Base-by-base conservation (phyloP, 2,888 invertebrate species). In the Heteromurus nitidus region DNA sequence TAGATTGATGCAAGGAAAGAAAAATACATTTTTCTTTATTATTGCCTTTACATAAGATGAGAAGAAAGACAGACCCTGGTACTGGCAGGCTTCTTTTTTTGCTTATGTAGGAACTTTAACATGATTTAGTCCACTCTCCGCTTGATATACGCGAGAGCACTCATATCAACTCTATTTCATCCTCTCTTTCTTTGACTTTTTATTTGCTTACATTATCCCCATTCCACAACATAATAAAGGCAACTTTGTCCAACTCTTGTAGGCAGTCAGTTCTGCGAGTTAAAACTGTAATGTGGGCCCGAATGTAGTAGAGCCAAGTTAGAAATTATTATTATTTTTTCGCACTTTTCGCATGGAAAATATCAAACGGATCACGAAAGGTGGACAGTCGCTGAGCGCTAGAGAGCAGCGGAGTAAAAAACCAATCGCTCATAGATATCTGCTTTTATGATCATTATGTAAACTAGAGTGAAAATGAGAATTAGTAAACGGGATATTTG, bases 11-110 rank as follows among this genome's bases (percentile, higher is more conserved):
- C 22, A 28, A 62, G 30, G 44, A 73, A 73, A 62, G 64, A 68
- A 76, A 69, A 76, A 22, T 69, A 76, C 50, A 44, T 76, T 68
- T 69, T 31, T n/a, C n/a, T 47, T 76, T 58, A 69, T 58, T 76
- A 69, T 65, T 75, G 55, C 60, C 50, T 36, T 69, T 36, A 58
- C 31, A 47, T 31, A 76, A 60, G 69, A 68, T 60, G 18, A 69
- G 58, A 76, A 31, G 68, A 76, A 76, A 68, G 68, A 76, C 58
- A 69, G 76, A n/a, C n/a, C n/a, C n/a, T n/a, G n/a, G n/a, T n/a
- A n/a, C n/a, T n/a, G n/a, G n/a, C 7, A 47, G 47, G n/a, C 11
- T 16, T 55, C 24, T 24, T 24, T 26, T 13, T 7, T 11, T 2
- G 11, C 55, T 55, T 55, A 2, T 24, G 55, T 5, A 26, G 26